Conservation (phyloP, 2,888 invertebrate species). For the Choristoneura rosaceana region DNA sequence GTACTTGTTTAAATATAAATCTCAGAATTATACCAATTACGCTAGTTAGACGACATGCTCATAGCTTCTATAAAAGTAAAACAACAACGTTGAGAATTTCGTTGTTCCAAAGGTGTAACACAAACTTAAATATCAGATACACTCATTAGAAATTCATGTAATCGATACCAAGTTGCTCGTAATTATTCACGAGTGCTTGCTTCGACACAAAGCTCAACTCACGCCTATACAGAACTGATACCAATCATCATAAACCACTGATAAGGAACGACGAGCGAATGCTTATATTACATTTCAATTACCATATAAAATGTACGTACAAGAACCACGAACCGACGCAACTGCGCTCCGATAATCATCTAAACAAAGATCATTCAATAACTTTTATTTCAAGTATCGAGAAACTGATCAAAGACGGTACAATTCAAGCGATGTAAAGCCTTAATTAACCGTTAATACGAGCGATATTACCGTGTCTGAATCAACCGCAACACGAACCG, state of each 20-base stretch:
- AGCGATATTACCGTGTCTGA: conserved; percentile 57
- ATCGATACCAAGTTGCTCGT: conserved; percentile 69
- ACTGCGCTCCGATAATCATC: conserved; percentile 82
- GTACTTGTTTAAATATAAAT: neutral
- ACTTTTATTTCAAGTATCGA: conserved; percentile 72
- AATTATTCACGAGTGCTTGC: conserved; percentile 65
- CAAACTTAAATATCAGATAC: conserved; percentile 56
- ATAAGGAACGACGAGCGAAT: conserved; percentile 74
- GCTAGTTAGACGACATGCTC: neutral
- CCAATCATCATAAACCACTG: conserved; percentile 67
- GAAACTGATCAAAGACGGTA: conserved; percentile 56
- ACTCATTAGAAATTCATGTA: conserved; percentile 72
- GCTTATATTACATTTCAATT: conserved; percentile 83
- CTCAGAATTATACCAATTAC: neutral
- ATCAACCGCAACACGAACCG: conserved; percentile 64
- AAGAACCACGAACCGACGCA: conserved; percentile 72
- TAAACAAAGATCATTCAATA: conserved; percentile 83
- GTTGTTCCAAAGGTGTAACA: conserved; percentile 36
- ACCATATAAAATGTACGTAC: conserved; percentile 82
- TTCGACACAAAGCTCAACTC: conserved; percentile 55
- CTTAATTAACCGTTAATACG: conserved; percentile 57
- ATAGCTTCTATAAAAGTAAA: conserved; percentile 10
- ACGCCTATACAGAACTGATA: conserved; percentile 55
- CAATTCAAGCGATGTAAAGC: conserved; percentile 54
- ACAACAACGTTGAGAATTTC: conserved; percentile 23